Evolutionary conservation across 2,797 vertebrate genomes (phyloP), one percentile per base, ranked within the genome.

Genomic region (Buphagus erythrorhynchus): DNA sequence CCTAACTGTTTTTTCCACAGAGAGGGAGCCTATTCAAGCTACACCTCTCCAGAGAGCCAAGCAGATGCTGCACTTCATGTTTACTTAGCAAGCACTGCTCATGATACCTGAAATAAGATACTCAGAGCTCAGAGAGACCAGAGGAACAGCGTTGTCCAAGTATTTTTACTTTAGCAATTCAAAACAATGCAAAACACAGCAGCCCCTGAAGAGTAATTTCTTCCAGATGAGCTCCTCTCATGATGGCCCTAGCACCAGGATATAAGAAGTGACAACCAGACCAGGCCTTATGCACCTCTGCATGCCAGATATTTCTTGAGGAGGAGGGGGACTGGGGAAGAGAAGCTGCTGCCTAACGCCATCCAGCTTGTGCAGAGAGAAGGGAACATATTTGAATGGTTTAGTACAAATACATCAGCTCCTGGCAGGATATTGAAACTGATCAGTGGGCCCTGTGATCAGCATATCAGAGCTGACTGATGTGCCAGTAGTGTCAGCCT

Each of bases 201-300:
- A 79, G 40, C 4, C 13, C 33, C 52, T 81, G 40, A 78, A 66
- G 80, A 48, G 16, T 59, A 72, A 84, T 90, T 55, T 80, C 46
- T 85, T 94, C 62, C 46, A 80, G 66, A 51, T 40, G 63, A 93
- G 24, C 13, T 90, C 62, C 36, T 77, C 33, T 93, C 69, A 8
- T 49, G 51, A 73, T 42, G 28, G 52, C 14, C 38, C 29, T 51
- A 62, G 69, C 28, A 91, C 9, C 9, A 51, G 35, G 54, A 95
- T 26, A 38, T 81, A 90, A 94, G 59, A 91, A 94, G 72, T 62
- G 82, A 93, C 82, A 93, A 74, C 6, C 33, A 81, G 87, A 81
- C 6, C 79, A 86, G 69, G 40, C 51, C 33, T 58, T 73, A 22
- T 49, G 46, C 55, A 83, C 43, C 36, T 91, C 72, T 78, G 12